Conservation (phyloP, 2,888 invertebrate genomes). For the Drosophila silvestris region DNA sequence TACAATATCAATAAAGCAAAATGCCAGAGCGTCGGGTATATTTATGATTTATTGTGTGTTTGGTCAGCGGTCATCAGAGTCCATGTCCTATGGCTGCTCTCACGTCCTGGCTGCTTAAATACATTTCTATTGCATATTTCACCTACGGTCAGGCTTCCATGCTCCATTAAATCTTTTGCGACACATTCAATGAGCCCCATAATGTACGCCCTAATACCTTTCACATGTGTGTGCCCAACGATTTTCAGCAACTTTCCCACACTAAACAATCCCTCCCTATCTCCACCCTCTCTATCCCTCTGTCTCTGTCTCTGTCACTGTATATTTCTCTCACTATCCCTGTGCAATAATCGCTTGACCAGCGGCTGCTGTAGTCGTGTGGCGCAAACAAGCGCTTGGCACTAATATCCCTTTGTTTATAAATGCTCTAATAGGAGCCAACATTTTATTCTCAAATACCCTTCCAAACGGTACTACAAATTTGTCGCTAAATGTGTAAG, state of each 20-base stretch:
- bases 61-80: slow-evolving; percentile 56
- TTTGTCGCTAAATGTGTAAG: not conserved
- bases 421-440: slow-evolving; percentile 77
- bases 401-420: slow-evolving; percentile 82
- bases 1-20: slow-evolving; percentile 79
- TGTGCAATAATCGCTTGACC: slow-evolving; percentile 49
- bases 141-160: slow-evolving; percentile 64
- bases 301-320: not conserved
- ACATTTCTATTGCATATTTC: slow-evolving; percentile 68
- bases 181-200: slow-evolving; percentile 80
- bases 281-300: not conserved
- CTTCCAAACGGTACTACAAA: not conserved
- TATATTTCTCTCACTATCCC: slow-evolving; percentile 1
- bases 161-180: slow-evolving; percentile 81
- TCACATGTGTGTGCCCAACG: slow-evolving; percentile 18
- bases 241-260: slow-evolving; percentile 2
- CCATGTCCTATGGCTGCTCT: slow-evolving; percentile 20
- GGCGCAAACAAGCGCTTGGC: slow-evolving; percentile 60
- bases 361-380: slow-evolving; percentile 50
- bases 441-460: slow-evolving; percentile 54
- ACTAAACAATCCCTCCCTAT: not conserved
- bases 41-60: slow-evolving; percentile 74
- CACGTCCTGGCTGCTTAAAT: slow-evolving; percentile 41
- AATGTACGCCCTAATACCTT: slow-evolving; percentile 77
- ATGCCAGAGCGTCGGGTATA: slow-evolving; percentile 47